Percentiles rank a stretch among this genome's conserved stretches.
phyloP scores from a whole-genome alignment of 2,113 vertebrate genomes.

The Tautogolabrus adspersus region DNA sequence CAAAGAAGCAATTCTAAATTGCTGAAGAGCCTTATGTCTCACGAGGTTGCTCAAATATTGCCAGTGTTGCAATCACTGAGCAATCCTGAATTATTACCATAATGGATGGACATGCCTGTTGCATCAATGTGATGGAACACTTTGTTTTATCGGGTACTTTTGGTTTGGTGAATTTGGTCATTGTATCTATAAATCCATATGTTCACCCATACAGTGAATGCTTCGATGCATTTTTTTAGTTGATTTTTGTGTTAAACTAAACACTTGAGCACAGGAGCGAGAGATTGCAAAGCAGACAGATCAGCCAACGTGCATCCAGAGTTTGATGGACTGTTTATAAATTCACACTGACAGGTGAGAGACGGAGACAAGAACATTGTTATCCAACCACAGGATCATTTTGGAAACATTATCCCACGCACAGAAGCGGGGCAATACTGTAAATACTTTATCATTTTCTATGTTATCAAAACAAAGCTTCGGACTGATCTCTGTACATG shows the following conservation, averaged over 20 bases:
- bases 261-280: not conserved
- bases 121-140: not conserved
- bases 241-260: no score
- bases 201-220: no score
- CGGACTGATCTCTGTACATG: constrained; percentile 62
- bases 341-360: constrained; percentile 10
- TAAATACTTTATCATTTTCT: constrained; percentile 46
- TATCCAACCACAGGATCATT: constrained; percentile 22
- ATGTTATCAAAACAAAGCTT: constrained; percentile 50
- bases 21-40: not conserved
- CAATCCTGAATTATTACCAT: not conserved
- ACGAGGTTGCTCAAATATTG: not conserved
- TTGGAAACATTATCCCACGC: constrained; percentile 24
- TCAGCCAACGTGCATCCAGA: constrained; percentile 11
- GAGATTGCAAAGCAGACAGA: not conserved
- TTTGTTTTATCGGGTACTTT: no score
- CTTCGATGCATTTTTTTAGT: no score
- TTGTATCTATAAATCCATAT: no score
- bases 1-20: not conserved
- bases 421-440: constrained; percentile 48
- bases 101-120: not conserved
- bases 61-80: not conserved
- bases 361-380: constrained; percentile 7
- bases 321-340: not conserved
- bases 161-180: no score